A percentile compares a stretch with the other conserved stretches of the same genome.
Conservation (phyloP, 2,888 invertebrate species). For the Steinernema carpocapsae region DNA sequence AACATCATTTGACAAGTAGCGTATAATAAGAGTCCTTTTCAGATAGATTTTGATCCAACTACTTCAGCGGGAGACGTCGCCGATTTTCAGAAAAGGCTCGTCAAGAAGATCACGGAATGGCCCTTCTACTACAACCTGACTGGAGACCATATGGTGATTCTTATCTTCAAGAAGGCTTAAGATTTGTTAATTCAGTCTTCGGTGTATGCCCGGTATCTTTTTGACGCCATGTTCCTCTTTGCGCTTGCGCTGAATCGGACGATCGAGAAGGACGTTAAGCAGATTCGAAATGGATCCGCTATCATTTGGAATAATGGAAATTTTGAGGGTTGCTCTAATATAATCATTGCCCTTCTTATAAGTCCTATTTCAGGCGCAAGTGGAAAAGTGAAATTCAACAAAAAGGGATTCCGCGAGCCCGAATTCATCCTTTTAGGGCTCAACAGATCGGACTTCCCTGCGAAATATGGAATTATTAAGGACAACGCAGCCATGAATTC, state of each 20-base stretch:
- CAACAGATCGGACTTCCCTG: background rate
- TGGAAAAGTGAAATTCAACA: background rate
- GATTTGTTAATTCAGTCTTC: conserved; percentile 21
- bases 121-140: conserved; percentile 35
- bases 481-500: background rate
- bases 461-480: background rate
- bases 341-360: too few species aligned
- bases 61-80: conserved; percentile 9
- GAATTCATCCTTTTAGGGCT: background rate
- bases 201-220: conserved; percentile 20
- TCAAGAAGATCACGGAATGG: conserved; percentile 9
- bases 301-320: background rate
- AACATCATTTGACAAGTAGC: background rate
- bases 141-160: background rate
- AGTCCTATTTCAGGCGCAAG: background rate
- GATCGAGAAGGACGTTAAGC: background rate
- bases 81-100: background rate
- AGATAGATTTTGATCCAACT: conserved; percentile 14
- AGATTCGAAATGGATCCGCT: background rate
- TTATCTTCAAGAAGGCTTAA: background rate
- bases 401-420: background rate
- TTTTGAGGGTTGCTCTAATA: background rate
- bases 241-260: conserved; percentile 22
- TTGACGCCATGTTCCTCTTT: conserved; percentile 36
- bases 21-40: background rate